A percentile compares a stretch with the other conserved stretches of the same genome.
These are phyloP conservation scores for Cryptoprocta ferox DNA, from an alignment of 2,797 vertebrate genomes.

Conservation along the genomic window DNA sequence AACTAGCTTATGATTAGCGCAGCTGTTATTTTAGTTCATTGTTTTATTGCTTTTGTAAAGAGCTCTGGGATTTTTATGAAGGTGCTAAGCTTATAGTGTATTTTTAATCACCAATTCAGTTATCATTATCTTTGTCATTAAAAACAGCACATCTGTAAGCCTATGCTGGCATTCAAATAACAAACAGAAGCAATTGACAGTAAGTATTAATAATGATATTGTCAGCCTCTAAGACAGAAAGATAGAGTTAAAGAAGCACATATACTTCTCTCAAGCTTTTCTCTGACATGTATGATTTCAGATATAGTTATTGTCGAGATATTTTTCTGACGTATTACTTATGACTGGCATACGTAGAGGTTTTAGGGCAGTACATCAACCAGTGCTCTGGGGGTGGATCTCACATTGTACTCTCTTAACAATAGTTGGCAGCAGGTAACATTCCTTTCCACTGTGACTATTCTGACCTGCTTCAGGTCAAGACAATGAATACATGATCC, in stretches of 20 bases:
- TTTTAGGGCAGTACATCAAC: constrained; percentile 77
- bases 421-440: constrained; percentile 81
- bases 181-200: constrained; percentile 69
- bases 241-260: constrained; percentile 69
- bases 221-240: constrained; percentile 68
- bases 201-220: constrained; percentile 75
- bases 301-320: constrained; percentile 72
- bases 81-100: constrained; percentile 52
- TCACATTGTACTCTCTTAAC: constrained; percentile 78
- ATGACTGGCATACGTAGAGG: constrained; percentile 63
- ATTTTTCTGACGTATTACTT: constrained; percentile 69
- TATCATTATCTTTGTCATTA: constrained; percentile 74
- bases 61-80: constrained; percentile 68
- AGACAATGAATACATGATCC: constrained; percentile 72
- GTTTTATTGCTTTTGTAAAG: constrained; percentile 64
- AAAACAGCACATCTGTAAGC: constrained; percentile 76
- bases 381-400: constrained; percentile 77
- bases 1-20: constrained; percentile 67
- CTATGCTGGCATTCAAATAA: constrained; percentile 70
- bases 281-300: constrained; percentile 66
- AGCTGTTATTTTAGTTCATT: constrained; percentile 74
- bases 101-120: constrained; percentile 75
- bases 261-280: constrained; percentile 70
- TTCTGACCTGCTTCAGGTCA: constrained; percentile 78
- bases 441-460: constrained; percentile 80